Evolutionary conservation across 2,797 vertebrate species (phyloP).

Genomic region (Danio kyathit): DNA sequence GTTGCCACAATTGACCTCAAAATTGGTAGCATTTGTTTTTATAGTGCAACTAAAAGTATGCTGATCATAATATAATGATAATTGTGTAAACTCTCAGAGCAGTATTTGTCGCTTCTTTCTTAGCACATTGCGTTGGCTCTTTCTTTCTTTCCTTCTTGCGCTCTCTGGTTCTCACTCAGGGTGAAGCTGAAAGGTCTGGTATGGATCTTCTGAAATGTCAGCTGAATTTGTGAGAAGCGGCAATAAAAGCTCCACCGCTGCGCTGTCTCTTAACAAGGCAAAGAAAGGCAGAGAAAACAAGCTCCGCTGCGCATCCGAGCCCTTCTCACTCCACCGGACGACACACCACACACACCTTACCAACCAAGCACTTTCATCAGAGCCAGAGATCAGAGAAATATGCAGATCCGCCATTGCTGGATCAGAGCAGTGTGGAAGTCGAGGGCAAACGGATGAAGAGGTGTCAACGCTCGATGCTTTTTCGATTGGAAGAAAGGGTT

Average conservation of each 20-base stretch:
- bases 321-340: slow-evolving; percentile 56
- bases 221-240: slow-evolving; percentile 63
- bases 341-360: slow-evolving; percentile 22
- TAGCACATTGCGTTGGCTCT: slow-evolving; percentile 4
- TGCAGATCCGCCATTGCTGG: background rate
- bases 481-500: background rate
- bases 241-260: slow-evolving; percentile 65
- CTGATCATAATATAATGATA: no score
- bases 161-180: slow-evolving; percentile 23
- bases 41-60: no score
- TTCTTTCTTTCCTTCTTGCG: slow-evolving; percentile 24
- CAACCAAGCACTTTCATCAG: background rate
- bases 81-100: no score
- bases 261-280: slow-evolving; percentile 70
- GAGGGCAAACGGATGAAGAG: background rate
- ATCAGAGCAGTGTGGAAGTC: background rate
- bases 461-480: background rate
- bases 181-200: slow-evolving; percentile 63
- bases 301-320: slow-evolving; percentile 32
- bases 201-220: slow-evolving; percentile 78
- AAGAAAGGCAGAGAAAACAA: slow-evolving; percentile 46
- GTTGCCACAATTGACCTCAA: no score
- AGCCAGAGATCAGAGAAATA: background rate
- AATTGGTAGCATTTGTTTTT: no score
- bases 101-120: background rate